phyloP scores from a whole-genome alignment of 2,113 vertebrate species.

The Platysternon megacephalum region DNA sequence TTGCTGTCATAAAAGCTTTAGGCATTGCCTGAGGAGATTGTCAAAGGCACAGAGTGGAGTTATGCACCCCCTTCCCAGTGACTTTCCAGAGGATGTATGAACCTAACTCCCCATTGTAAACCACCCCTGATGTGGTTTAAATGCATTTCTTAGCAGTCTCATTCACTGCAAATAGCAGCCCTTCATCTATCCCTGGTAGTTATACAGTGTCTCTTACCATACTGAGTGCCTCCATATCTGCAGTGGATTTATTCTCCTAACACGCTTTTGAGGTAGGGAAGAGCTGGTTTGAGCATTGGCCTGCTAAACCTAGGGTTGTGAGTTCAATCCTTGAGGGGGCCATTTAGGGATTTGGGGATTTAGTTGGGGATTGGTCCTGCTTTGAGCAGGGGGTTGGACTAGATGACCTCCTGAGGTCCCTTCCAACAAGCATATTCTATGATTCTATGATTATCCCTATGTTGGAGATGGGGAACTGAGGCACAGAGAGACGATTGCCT shows the following conservation, averaged over 20 bases:
- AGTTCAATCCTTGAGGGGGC: no score
- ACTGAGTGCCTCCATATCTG: background rate
- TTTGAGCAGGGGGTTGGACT: no score
- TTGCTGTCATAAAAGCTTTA: conserved; percentile 1
- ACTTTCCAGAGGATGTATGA: background rate
- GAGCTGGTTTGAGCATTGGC: no score
- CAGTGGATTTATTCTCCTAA: background rate
- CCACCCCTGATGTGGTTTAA: background rate
- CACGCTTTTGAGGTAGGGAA: background rate
- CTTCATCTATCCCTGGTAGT: background rate
- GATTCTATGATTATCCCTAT: background rate
- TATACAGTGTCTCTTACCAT: background rate
- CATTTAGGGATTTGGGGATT: no score
- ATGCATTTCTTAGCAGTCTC: background rate
- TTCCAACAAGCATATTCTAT: no score
- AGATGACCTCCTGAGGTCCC: no score
- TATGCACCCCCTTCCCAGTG: background rate
- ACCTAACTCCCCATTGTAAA: background rate
- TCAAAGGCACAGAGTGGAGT: conserved; percentile 20
- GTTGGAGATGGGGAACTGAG: background rate
- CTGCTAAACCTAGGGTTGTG: no score
- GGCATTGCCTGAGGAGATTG: background rate
- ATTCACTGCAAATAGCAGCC: background rate
- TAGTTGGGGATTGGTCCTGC: no score
- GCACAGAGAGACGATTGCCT: background rate